These are phyloP conservation scores for Aphidius colemani DNA, from an alignment of 2,888 invertebrate species.

Conservation along the genomic window DNA sequence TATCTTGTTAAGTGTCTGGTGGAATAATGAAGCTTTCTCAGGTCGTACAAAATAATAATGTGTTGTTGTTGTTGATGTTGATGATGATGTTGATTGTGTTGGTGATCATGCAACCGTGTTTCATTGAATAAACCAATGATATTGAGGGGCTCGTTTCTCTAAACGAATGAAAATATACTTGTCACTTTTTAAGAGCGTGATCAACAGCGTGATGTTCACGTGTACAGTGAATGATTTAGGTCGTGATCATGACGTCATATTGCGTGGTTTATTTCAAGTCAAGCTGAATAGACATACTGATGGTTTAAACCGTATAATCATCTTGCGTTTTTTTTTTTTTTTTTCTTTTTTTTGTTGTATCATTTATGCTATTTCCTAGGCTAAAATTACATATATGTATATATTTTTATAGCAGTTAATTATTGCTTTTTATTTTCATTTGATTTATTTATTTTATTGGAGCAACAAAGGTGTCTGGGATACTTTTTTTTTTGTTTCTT, in stretches of 20 bases:
- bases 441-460: too few species aligned
- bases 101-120: constrained; percentile 57
- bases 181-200: constrained; percentile 81
- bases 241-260: constrained; percentile 70
- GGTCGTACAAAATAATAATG: constrained; percentile 44
- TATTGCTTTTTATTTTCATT: too few species aligned
- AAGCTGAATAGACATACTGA: too few species aligned
- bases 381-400: too few species aligned
- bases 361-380: too few species aligned
- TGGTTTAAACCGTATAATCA: too few species aligned
- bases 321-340: too few species aligned
- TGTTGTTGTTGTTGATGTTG: constrained; percentile 59
- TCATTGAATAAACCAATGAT: constrained; percentile 63
- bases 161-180: constrained; percentile 66
- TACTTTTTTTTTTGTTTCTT: too few species aligned
- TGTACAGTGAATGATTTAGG: constrained; percentile 76
- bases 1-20: constrained; percentile 44
- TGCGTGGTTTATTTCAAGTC: constrained; percentile 48
- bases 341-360: too few species aligned
- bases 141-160: constrained; percentile 73
- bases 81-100: constrained; percentile 62
- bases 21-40: constrained; percentile 54
- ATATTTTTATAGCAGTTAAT: too few species aligned
- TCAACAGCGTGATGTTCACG: constrained; percentile 80
- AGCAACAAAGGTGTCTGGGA: too few species aligned